Evolutionary conservation across 2,113 vertebrate genomes (phyloP).

Genomic region (Pangasianodon gigas): DNA sequence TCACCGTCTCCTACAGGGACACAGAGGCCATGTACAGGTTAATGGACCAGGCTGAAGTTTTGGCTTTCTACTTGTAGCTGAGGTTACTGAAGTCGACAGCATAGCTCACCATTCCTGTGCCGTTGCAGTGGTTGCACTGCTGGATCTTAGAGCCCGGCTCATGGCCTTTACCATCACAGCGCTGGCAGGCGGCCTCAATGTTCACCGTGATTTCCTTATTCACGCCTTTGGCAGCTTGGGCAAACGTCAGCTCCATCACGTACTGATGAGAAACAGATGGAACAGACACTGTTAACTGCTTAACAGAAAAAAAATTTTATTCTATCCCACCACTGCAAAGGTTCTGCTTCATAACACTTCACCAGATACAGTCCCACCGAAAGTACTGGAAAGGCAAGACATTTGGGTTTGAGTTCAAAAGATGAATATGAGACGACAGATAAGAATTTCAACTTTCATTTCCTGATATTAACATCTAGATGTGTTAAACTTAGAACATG

Average conservation of each 20-base stretch:
- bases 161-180: conserved; percentile 85
- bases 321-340: background rate
- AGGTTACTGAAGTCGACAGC: background rate
- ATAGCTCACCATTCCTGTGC: conserved; percentile 88
- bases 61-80: background rate
- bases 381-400: background rate
- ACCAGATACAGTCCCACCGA: background rate
- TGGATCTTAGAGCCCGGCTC: conserved; percentile 90
- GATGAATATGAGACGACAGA: background rate
- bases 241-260: conserved; percentile 94
- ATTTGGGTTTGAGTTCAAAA: background rate
- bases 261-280: conserved; percentile 71
- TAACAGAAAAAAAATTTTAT: background rate
- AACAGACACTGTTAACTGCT: background rate
- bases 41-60: background rate
- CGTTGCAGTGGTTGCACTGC: conserved; percentile 87
- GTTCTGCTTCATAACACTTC: background rate
- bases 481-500: background rate
- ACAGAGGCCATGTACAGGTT: rapidly evolving
- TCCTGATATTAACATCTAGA: too few relatives aligned
- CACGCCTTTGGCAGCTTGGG: conserved; percentile 93
- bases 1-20: conserved; percentile 85
- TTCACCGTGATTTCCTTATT: conserved; percentile 91
- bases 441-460: too few relatives aligned
- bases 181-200: conserved; percentile 83